A percentile compares a stretch with the other conserved stretches of the same genome.
Conservation (phyloP, 2,113 vertebrate genomes). For the Poecilia latipinna region DNA sequence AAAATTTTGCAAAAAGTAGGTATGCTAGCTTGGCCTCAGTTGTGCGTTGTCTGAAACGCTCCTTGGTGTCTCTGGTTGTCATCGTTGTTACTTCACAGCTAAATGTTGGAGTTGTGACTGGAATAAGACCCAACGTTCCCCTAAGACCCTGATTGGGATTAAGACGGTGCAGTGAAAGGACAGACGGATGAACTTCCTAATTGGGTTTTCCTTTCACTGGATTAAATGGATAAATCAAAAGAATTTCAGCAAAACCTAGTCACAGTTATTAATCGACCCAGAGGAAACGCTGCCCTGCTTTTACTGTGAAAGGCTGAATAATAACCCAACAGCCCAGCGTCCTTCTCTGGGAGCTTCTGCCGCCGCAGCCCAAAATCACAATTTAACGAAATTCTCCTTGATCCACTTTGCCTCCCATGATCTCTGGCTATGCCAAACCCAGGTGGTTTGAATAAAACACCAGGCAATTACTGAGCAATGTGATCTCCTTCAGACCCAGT, state of each 20-base stretch:
- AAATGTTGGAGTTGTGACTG: neutral
- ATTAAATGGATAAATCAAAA: neutral
- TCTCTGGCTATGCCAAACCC: conserved; percentile 31
- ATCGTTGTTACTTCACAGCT: neutral
- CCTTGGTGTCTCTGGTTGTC: neutral
- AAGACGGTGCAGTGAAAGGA: neutral
- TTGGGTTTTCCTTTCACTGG: neutral
- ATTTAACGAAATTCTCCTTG: neutral
- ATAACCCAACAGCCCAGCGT: neutral
- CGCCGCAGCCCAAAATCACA: conserved; percentile 23
- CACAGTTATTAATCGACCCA: neutral
- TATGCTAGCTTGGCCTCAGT: neutral
- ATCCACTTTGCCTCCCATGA: conserved; percentile 18
- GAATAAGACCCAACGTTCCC: too few relatives aligned
- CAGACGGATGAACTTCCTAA: neutral
- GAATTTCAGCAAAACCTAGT: neutral
- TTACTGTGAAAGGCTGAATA: conserved; percentile 7
- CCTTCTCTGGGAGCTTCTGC: conserved; percentile 7
- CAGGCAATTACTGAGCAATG: conserved; percentile 45
- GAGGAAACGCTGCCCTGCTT: neutral
- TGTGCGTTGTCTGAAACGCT: neutral
- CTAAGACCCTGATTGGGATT: neutral
- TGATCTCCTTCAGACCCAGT: conserved; percentile 48
- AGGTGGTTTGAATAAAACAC: conserved; percentile 44
- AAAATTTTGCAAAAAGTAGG: too few relatives aligned